Conservation (phyloP, 2,113 vertebrate genomes). For the Hemicordylus capensis region DNA sequence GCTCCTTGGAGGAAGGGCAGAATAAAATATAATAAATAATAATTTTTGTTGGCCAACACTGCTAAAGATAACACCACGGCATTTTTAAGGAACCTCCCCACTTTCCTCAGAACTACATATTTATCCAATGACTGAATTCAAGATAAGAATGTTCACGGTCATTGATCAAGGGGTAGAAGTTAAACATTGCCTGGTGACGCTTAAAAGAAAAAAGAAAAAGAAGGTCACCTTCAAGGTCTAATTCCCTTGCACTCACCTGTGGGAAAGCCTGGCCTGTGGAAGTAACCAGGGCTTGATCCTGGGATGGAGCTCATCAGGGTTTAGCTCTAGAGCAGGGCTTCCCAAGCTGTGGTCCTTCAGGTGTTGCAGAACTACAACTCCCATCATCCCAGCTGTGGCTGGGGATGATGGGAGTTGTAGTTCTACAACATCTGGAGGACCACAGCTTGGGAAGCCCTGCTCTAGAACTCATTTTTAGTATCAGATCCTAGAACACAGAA, state of each 20-base stretch:
- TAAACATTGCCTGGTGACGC: slow-evolving; percentile 1
- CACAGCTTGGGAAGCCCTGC: neutral
- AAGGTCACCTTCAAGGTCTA: neutral
- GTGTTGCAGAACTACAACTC: too few species aligned
- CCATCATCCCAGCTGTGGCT: too few species aligned
- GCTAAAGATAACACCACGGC: neutral
- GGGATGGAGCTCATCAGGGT: neutral
- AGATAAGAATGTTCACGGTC: neutral
- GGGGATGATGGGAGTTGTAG: too few species aligned
- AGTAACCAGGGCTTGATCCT: neutral
- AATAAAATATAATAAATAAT: neutral
- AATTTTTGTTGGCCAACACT: neutral
- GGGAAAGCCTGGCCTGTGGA: neutral
- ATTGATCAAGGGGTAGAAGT: neutral
- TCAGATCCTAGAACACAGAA: neutral
- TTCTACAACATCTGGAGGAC: too few species aligned
- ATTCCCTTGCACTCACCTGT: neutral
- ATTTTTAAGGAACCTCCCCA: neutral
- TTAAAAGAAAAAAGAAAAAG: too few species aligned
- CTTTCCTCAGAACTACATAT: neutral
- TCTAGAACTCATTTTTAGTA: neutral
- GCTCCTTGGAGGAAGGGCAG: neutral
- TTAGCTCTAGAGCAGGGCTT: too few species aligned
- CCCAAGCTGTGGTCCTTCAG: too few species aligned
- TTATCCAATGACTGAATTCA: neutral